Evolutionary conservation across 2,113 vertebrate species (phyloP), one percentile per base, ranked within the genome.

Genomic region (Ammospiza caudacuta): DNA sequence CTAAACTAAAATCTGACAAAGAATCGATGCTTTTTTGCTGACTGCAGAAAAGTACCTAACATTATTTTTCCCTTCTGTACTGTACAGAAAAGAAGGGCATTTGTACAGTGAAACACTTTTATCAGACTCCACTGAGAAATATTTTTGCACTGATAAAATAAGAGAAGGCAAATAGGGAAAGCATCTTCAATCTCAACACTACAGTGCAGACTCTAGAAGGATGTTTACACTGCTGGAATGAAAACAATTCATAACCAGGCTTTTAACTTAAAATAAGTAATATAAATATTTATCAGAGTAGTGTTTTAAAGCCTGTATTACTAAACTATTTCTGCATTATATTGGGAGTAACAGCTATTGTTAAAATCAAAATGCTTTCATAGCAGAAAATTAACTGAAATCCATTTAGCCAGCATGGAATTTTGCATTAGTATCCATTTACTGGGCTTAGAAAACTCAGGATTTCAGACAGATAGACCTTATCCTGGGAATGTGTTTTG

Each of bases 191-290:
- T 87, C 92, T 92, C 73, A 94, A 41, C 90, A 75, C 52, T 81
- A 77, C 57, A 87, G 62, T 68, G 62, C 85, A 86, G 76, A 57
- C 73, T 95, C 76, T 75, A 95, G 88, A 96, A 94, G 94, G 86
- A 97, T 97, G 96, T 96, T 96, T 97, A 96, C 93, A 84, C 77
- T 94, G 43, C 24, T 96, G 93, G 90, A 96, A 95, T 96, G 92
- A 96, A 95, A 96, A 96, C 96, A 97, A 95, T 94, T 93, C 90
- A 96, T 83, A 96, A 90, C 83, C 70, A 94, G 94, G 94, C 90
- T 96, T 96, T 97, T 96, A 96, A 97, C 88, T 96, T 94, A 92
- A 96, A 97, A 96, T 94, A 95, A 94, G 93, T 93, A 90, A 93
- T 77, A 90, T 94, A 97, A 97, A 97, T 97, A 97, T 96, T 97